Percentiles rank a stretch among this genome's conserved stretches.
Evolutionary conservation across 2,113 vertebrate species (phyloP).

Genomic region (Oryzias javanicus): DNA sequence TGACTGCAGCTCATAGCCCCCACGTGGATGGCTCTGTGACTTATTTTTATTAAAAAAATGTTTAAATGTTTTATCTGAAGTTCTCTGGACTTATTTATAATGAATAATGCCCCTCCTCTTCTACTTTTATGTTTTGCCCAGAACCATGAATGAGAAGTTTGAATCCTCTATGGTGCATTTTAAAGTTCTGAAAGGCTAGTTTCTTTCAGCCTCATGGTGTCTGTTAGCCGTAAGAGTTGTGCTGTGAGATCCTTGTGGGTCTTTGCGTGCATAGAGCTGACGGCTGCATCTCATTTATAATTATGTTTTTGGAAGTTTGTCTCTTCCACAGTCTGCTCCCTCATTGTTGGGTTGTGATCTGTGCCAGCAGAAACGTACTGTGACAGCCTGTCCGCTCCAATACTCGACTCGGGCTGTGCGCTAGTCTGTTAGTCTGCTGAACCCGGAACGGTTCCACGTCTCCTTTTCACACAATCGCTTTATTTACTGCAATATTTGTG

Average conservation of each 20-base stretch:
- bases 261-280: constrained; percentile 7
- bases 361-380: constrained; percentile 37
- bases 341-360: constrained; percentile 39
- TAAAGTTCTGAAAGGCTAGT: too few relatives aligned
- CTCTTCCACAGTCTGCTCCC: constrained; percentile 17
- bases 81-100: too few relatives aligned
- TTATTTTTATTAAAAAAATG: too few relatives aligned
- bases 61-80: too few relatives aligned
- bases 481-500: constrained; percentile 29
- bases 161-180: too few relatives aligned
- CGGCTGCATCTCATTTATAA: constrained; percentile 36
- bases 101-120: too few relatives aligned
- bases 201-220: too few relatives aligned
- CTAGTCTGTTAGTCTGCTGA: constrained; percentile 14
- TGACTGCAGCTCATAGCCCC: too few relatives aligned
- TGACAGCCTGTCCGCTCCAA: constrained; percentile 56
- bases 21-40: too few relatives aligned
- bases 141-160: too few relatives aligned
- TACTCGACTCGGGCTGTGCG: constrained; percentile 18
- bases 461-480: constrained; percentile 25
- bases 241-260: not conserved
- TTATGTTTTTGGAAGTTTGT: constrained; percentile 20
- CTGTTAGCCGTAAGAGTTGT: not conserved
- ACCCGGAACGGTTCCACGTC: constrained; percentile 21
- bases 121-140: too few relatives aligned